Evolutionary conservation across 2,797 vertebrate species (phyloP), one percentile per base, ranked within the genome.

Genomic region (Enteromius paludinosus): DNA sequence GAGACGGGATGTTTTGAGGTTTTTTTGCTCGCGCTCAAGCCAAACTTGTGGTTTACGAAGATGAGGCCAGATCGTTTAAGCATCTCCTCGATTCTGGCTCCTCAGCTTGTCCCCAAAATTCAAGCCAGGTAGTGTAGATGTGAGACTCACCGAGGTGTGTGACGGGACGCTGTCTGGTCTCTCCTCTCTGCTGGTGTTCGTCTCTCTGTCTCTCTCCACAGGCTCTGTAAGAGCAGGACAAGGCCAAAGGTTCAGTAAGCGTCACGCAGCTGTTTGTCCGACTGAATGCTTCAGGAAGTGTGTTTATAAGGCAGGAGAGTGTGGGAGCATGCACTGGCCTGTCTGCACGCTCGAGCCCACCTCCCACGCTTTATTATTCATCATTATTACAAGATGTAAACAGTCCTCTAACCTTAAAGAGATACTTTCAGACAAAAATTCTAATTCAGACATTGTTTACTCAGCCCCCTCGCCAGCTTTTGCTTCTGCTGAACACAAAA

Each of bases 101-200:
- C 64, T 38, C 5, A 38, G n/a, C 18, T 23, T 8, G n/a, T 56
- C 11, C 45, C 23, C 17, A 25, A 25, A 61, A 23, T 2, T 71
- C 23, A 56, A 56, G 61, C 81, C 75, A 82, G 72, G 65, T 82
- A 76, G 30, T 70, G 65, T 79, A 74, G 33, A 30, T 61, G 45
- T 70, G 85, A 83, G 66, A 90, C 92, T 94, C 90, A 94, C 93
- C 92, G 83, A 41, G 28, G n/a, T 59, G 49, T 56, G 17, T 65
- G 85, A 73, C 78, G 83, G 65, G 85, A 79, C 79, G 80, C 73
- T 87, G 85, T 43, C 73, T 89, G 59, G 81, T 9, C 14, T 49
- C n/a, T 52, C 11, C 38, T 56, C n/a, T 25, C 56, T 61, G 11
- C 23, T 61, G 0, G 9, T 49, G 8, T 52, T 10, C 28, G 45